A percentile compares a stretch with the other conserved stretches of the same genome.
These are phyloP conservation scores for Telmatherina bonti DNA, from an alignment of 2,797 vertebrate species.

Conservation along the genomic window DNA sequence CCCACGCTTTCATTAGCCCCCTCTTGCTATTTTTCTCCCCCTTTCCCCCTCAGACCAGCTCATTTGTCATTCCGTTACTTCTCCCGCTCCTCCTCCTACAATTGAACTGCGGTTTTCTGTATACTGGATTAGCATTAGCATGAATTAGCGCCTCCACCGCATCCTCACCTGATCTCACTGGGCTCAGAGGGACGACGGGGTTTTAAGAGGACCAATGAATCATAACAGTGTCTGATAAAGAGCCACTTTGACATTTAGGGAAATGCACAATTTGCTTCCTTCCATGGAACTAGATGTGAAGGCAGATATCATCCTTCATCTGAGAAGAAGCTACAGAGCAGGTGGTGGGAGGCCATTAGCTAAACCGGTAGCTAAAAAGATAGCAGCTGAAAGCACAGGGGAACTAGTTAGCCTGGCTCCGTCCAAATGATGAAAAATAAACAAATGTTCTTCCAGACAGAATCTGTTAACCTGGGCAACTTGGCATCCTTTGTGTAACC, in stretches of 20 bases:
- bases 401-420: background rate
- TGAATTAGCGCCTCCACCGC: background rate
- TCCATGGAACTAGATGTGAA: conserved; percentile 1
- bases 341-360: background rate
- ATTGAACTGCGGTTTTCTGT: background rate
- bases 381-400: conserved; percentile 3
- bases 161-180: conserved; percentile 8
- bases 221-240: background rate
- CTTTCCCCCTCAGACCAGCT: conserved; percentile 24
- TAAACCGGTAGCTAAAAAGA: conserved; percentile 8
- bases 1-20: conserved; percentile 58
- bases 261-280: background rate
- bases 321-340: background rate
- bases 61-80: conserved; percentile 40
- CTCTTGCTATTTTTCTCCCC: conserved; percentile 29
- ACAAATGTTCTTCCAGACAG: conserved; percentile 2
- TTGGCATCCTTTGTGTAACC: background rate
- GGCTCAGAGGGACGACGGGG: background rate
- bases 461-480: conserved; percentile 4
- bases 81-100: conserved; percentile 10
- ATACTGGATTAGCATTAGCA: too few species aligned
- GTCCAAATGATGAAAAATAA: background rate
- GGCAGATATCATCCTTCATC: background rate
- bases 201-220: conserved; percentile 7
- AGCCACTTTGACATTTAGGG: conserved; percentile 3